Base-by-base conservation (phyloP, 2,888 invertebrate genomes). In the Conchocele bisecta region DNA sequence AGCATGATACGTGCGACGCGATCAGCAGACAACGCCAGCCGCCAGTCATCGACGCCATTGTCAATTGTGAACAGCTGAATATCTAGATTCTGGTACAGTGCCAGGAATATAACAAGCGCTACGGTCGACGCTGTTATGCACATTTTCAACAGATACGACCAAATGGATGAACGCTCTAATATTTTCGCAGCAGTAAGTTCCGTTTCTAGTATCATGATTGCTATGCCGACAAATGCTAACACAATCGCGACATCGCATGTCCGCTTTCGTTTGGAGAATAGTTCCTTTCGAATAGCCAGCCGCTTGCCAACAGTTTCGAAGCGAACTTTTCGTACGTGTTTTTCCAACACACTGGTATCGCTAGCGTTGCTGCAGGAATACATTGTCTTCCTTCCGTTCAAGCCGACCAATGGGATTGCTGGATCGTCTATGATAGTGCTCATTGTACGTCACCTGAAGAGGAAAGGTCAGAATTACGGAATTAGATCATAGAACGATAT, bases 1-100 rank as follows among this genome's bases (percentile, higher is more conserved):
- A 97, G 93, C 71, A 94, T 93, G 91, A 98, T 97, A 56, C 83
- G 79, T 2, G 83, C 48, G 11, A 89, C 69, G 9, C 89, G 74
- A n/a, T 74, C 65, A 2, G 67, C 56, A 35, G 83, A 86, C 79
- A 91, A 76, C 2, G 89, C 89, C 31, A 91, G 84, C n/a, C 86
- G 68, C 86, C 89, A 87, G 71, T 90, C 89, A 48, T 90, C 89
- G 56, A 90, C 86, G 13, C 87, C 85, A 61, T 90, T 91, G 76
- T 90, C 89, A 15, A 89, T 86, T 70, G 89, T 88, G 70, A 85
- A 90, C 11, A 91, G 67, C 69, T 86, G 83, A 9, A 89, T 82
- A 71, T 90, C 89, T 9, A 87, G 57, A 35, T 79, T 81, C 70
- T 91, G 90, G 72, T 90, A 91, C 71, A 89, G 85, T 39, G 81